These are phyloP conservation scores for Apaloderma vittatum DNA, from an alignment of 2,113 vertebrate genomes.

Conservation along the genomic window DNA sequence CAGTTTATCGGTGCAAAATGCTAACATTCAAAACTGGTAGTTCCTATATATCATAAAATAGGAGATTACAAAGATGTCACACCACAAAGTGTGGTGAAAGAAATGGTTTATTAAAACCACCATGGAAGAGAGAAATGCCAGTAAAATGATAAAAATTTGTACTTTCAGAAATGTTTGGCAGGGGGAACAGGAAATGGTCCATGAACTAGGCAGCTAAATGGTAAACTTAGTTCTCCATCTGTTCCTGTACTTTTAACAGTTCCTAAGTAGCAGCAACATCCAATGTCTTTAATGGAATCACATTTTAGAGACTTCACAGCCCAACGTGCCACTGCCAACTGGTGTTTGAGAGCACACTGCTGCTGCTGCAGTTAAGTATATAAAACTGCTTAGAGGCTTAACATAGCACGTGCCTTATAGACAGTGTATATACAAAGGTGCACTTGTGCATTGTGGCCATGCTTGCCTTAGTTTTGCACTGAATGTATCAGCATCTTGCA, in stretches of 20 bases:
- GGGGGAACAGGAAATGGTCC: background rate
- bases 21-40: background rate
- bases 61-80: background rate
- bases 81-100: background rate
- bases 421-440: background rate
- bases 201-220: background rate
- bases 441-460: background rate
- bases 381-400: background rate
- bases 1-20: background rate
- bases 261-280: background rate
- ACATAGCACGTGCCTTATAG: background rate
- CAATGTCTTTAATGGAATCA: background rate
- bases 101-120: background rate
- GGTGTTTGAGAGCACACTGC: background rate
- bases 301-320: background rate
- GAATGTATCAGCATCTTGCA: background rate
- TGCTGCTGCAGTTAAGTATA: background rate
- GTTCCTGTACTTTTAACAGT: background rate
- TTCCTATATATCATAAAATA: background rate
- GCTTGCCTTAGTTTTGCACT: background rate
- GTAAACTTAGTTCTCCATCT: constrained; percentile 23
- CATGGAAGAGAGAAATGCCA: background rate
- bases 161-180: background rate
- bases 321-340: background rate
- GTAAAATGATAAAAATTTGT: background rate